Conservation (phyloP, 2,888 invertebrate genomes). For the Caenorhabditis sinica region DNA sequence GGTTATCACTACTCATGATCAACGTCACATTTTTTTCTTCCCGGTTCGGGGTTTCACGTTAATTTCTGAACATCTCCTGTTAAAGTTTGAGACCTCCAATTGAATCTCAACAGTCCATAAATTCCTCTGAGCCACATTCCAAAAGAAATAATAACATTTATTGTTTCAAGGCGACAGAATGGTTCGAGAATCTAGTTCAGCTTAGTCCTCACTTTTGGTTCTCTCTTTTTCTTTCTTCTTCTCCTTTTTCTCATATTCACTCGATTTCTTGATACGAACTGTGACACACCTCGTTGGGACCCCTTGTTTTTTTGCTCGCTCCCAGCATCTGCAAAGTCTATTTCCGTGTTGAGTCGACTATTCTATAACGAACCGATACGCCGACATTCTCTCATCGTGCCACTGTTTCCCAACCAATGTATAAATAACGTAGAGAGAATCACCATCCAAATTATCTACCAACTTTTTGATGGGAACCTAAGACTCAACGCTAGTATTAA, state of each 20-base stretch:
- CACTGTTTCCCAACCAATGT: constrained; percentile 69
- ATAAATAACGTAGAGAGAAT: constrained; percentile 62
- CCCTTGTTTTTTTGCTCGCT: constrained; percentile 49
- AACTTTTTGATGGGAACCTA: constrained; percentile 53
- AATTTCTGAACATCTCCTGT: too few species aligned
- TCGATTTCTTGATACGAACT: constrained; percentile 24
- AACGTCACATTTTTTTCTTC: constrained; percentile 7
- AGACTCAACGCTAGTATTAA: not conserved
- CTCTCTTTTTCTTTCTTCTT: constrained; percentile 15
- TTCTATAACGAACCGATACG: constrained; percentile 35
- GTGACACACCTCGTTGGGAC: constrained; percentile 36
- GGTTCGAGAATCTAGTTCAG: not conserved
- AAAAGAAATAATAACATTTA: not conserved
- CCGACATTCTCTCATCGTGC: constrained; percentile 64
- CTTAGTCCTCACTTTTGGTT: constrained; percentile 31
- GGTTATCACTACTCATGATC: not conserved
- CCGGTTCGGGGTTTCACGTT: not conserved
- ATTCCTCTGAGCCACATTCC: too few species aligned
- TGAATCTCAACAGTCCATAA: too few species aligned
- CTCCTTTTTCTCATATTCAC: constrained; percentile 7
- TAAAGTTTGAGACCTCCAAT: too few species aligned
- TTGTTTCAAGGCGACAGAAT: too few species aligned
- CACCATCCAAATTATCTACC: constrained; percentile 34
- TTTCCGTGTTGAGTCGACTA: not conserved
- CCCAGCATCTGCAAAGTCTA: constrained; percentile 49